These are phyloP conservation scores for Orthosia gothica DNA, from an alignment of 2,888 invertebrate species.

Conservation along the genomic window DNA sequence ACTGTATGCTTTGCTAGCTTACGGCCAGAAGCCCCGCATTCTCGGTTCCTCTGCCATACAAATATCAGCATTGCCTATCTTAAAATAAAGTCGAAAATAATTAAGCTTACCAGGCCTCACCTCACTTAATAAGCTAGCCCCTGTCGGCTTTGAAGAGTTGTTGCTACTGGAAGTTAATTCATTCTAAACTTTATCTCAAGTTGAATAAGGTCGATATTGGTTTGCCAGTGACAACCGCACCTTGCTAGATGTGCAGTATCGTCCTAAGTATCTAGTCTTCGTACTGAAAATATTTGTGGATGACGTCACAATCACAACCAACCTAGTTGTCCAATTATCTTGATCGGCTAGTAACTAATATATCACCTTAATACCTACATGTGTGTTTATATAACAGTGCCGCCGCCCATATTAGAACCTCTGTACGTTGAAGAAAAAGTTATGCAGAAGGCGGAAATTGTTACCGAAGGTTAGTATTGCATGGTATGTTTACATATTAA, in stretches of 20 bases:
- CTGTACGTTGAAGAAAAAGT: conserved; percentile 82
- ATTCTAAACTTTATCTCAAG: neutral
- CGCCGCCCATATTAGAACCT: conserved; percentile 84
- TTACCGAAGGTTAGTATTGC: conserved; percentile 77
- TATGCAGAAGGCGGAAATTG: conserved; percentile 77
- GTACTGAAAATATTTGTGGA: neutral
- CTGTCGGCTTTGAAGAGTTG: neutral
- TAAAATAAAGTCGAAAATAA: conserved; percentile 4
- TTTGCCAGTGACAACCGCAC: neutral
- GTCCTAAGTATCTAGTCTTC: too few relatives aligned
- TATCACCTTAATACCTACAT: conserved; percentile 39
- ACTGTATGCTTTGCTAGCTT: neutral
- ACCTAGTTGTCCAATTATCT: conserved; percentile 19
- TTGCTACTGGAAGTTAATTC: neutral
- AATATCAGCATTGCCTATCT: neutral
- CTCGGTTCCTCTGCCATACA: neutral
- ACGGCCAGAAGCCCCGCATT: neutral
- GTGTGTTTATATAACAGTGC: conserved; percentile 79
- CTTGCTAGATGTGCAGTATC: neutral
- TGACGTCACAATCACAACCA: neutral
- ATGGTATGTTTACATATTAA: conserved; percentile 4
- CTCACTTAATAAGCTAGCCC: too few relatives aligned
- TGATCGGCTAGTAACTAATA: conserved; percentile 43
- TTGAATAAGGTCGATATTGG: neutral
- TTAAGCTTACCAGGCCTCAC: too few relatives aligned